These are phyloP conservation scores for Parnassius smintheus DNA, from an alignment of 2,888 invertebrate genomes.

Conservation along the genomic window DNA sequence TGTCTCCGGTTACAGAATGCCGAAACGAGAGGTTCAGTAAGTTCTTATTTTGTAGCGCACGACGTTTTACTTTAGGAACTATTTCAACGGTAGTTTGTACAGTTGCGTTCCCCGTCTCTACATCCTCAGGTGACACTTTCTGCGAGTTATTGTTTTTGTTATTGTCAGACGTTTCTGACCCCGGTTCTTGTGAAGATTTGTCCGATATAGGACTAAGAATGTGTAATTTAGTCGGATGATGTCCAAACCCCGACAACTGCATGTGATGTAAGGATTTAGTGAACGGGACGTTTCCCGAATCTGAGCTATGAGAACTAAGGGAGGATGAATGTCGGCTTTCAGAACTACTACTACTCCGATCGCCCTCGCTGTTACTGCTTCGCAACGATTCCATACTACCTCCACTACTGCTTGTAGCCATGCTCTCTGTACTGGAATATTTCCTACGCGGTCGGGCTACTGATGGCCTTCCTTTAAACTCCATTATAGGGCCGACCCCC, in stretches of 20 bases:
- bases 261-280: conserved; percentile 80
- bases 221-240: conserved; percentile 89
- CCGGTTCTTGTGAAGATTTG: conserved; percentile 93
- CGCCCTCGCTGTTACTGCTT: conserved; percentile 93
- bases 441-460: conserved; percentile 78
- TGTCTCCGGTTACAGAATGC: conserved; percentile 83
- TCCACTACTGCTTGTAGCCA: conserved; percentile 93
- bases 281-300: conserved; percentile 85
- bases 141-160: conserved; percentile 89
- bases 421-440: conserved; percentile 92
- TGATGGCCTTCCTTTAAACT: conserved; percentile 83
- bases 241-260: conserved; percentile 85
- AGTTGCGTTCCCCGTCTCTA: conserved; percentile 64
- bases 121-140: conserved; percentile 87
- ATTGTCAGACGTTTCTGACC: conserved; percentile 90
- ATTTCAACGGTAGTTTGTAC: conserved; percentile 71
- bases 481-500: conserved; percentile 82
- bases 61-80: conserved; percentile 82
- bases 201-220: conserved; percentile 94
- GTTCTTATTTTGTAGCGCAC: conserved; percentile 89
- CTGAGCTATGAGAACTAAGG: conserved; percentile 92
- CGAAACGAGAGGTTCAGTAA: conserved; percentile 84
- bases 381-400: conserved; percentile 93
- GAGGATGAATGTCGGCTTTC: conserved; percentile 92
- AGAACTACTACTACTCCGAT: conserved; percentile 91